Evolutionary conservation across 2,113 vertebrate genomes (phyloP).

Genomic region (Heterotis niloticus): DNA sequence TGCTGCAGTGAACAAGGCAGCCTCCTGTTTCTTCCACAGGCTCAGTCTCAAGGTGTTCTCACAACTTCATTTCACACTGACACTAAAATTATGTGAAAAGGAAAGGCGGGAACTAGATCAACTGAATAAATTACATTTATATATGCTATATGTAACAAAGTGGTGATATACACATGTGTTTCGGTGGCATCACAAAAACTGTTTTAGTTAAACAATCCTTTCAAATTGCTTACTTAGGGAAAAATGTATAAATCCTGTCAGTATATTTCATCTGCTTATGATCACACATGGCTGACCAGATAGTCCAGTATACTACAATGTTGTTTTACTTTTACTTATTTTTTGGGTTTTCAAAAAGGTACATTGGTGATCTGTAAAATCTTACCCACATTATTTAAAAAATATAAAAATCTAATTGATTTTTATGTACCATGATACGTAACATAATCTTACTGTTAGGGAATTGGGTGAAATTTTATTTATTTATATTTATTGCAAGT

Average conservation of each 20-base stretch:
- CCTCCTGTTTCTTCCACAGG: conserved; percentile 27
- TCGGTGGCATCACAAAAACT: neutral
- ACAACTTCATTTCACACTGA: conserved; percentile 12
- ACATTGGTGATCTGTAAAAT: too few species aligned
- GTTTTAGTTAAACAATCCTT: neutral
- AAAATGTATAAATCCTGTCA: too few species aligned
- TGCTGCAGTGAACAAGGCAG: conserved; percentile 28
- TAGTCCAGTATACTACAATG: too few species aligned
- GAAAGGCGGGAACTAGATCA: conserved; percentile 5
- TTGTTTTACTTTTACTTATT: too few species aligned
- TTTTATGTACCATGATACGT: neutral
- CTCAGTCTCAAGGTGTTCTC: conserved; percentile 10
- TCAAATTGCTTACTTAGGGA: too few species aligned
- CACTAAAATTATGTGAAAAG: conserved; percentile 12
- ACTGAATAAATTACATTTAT: conserved; percentile 3
- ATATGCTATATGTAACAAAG: neutral
- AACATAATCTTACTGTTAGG: neutral
- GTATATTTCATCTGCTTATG: too few species aligned
- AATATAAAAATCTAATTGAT: neutral
- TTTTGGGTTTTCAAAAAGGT: too few species aligned
- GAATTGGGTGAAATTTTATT: too few species aligned
- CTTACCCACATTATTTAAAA: too few species aligned
- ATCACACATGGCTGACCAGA: too few species aligned
- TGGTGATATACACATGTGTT: neutral
- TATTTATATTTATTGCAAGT: too few species aligned